phyloP scores from a whole-genome alignment of 2,797 vertebrate species.

The Buceros bicornis region DNA sequence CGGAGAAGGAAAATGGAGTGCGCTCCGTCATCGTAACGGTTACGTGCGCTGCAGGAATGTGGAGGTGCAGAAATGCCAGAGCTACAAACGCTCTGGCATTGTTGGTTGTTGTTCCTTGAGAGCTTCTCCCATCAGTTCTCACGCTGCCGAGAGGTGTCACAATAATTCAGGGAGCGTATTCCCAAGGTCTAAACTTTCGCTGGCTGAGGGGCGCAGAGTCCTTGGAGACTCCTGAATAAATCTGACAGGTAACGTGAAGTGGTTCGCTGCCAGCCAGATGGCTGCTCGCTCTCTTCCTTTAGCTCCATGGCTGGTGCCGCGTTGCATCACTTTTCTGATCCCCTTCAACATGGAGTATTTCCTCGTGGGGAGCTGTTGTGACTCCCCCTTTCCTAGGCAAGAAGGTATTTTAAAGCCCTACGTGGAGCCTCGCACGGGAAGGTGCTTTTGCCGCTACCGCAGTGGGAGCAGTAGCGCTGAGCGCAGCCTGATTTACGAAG shows the following conservation, averaged over 20 bases:
- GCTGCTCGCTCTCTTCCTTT: neutral
- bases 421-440: neutral
- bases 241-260: slow-evolving; percentile 24
- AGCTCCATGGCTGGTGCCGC: neutral
- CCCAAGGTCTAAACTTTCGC: slow-evolving; percentile 40
- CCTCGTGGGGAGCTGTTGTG: neutral
- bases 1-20: neutral
- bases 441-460: neutral
- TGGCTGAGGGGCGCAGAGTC: neutral
- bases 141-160: neutral
- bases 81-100: neutral
- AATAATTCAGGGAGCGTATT: neutral
- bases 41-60: neutral
- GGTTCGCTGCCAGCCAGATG: neutral
- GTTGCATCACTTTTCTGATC: neutral
- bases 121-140: neutral
- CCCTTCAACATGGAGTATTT: neutral
- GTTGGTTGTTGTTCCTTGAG: neutral
- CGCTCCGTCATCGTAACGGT: neutral
- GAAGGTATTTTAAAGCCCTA: neutral
- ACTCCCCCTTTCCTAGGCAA: neutral
- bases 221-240: neutral
- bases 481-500: neutral
- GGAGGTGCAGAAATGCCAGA: neutral
- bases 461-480: neutral